Conservation (phyloP, 1,140 invertebrate genomes). For the Trichonephila clavata region DNA sequence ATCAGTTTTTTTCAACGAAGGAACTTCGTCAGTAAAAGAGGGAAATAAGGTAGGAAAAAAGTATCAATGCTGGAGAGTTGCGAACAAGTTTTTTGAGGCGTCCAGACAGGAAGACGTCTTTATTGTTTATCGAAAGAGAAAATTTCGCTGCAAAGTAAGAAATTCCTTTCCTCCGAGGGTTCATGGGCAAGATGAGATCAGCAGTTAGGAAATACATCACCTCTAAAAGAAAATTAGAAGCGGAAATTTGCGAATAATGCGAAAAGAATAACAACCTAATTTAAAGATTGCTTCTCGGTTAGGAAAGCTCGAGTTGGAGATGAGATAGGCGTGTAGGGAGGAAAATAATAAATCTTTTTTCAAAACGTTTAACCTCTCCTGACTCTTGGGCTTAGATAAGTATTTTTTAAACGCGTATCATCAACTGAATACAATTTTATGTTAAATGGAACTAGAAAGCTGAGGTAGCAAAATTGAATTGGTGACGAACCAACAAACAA, state of each 20-base stretch:
- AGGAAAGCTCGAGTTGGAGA: neutral
- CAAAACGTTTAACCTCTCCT: neutral
- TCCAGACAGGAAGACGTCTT: conserved; percentile 28
- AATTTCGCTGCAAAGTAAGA: neutral
- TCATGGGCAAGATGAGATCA: conserved; percentile 52
- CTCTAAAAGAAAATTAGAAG: conserved; percentile 47
- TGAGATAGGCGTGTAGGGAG: neutral
- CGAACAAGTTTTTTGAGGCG: neutral
- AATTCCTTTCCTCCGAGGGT: conserved; percentile 23
- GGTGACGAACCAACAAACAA: no score
- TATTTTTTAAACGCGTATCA: neutral
- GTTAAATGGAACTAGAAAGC: neutral
- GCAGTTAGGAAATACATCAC: conserved; percentile 40
- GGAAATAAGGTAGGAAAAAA: neutral
- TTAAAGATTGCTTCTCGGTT: conserved; percentile 1
- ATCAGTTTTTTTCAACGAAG: neutral
- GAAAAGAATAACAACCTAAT: neutral
- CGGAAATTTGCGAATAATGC: conserved; percentile 30
- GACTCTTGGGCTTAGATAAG: neutral
- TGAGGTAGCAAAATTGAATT: no score
- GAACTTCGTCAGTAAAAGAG: neutral
- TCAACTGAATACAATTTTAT: neutral
- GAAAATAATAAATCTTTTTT: neutral
- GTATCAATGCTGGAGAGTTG: conserved; percentile 12
- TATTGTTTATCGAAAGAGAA: conserved; percentile 25